Conservation (phyloP, 23 tunicate genomes). For the Pegea sp. region DNA sequence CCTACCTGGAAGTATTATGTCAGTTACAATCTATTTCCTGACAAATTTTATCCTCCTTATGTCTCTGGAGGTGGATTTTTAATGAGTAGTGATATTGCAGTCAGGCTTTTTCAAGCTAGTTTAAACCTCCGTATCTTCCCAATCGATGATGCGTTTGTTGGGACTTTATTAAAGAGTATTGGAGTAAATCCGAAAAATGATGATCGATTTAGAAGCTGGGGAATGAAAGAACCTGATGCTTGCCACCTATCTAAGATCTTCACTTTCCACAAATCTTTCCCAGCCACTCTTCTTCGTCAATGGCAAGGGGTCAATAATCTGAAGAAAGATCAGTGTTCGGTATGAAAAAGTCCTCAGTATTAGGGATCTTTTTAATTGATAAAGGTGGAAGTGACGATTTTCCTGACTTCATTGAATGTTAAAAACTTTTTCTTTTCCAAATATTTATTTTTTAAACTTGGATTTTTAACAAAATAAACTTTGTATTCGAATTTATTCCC, state of each 20-base stretch:
- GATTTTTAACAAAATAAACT: too few relatives aligned
- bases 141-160: conserved; percentile 80
- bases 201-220: conserved; percentile 66
- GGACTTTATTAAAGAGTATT: conserved; percentile 30
- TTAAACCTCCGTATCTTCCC: conserved; percentile 40
- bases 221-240: conserved; percentile 16
- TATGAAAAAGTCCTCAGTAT: too few relatives aligned
- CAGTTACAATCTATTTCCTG: conserved; percentile 39
- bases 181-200: conserved; percentile 34
- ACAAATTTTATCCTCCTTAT: conserved; percentile 67
- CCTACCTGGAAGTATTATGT: conserved; percentile 84
- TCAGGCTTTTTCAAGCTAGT: conserved; percentile 26
- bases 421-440: too few relatives aligned
- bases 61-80: conserved; percentile 84
- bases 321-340: too few relatives aligned
- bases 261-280: conserved; percentile 48
- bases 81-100: conserved; percentile 42
- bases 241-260: conserved; percentile 35
- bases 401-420: too few relatives aligned
- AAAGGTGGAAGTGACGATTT: too few relatives aligned
- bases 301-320: conserved; percentile 38
- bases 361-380: too few relatives aligned
- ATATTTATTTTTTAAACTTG: too few relatives aligned
- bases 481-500: too few relatives aligned
- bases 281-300: conserved; percentile 3